phyloP scores from a whole-genome alignment of 2,113 vertebrate genomes.

The Irena cyanogastra region DNA sequence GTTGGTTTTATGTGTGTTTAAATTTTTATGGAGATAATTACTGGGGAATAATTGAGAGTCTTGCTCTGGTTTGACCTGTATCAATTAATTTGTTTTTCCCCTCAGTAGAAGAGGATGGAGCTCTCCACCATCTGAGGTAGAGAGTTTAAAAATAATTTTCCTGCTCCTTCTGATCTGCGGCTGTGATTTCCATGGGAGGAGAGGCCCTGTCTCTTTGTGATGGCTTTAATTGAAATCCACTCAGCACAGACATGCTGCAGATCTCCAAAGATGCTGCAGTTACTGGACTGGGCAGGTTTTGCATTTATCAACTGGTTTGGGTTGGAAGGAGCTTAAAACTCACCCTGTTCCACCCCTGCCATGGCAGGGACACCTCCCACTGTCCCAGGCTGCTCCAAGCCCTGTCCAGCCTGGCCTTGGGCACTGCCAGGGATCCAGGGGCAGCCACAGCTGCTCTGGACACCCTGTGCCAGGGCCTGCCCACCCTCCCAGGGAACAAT shows the following conservation, averaged over 20 bases:
- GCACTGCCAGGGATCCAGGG: neutral
- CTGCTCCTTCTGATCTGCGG: neutral
- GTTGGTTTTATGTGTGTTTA: neutral
- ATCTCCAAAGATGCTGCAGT: neutral
- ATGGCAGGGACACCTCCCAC: neutral
- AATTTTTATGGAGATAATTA: slow-evolving; percentile 53
- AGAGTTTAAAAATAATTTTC: neutral
- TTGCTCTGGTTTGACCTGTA: slow-evolving; percentile 14
- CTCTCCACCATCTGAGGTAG: neutral
- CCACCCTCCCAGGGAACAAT: neutral
- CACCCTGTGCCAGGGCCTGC: neutral
- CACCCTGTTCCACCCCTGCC: fast-evolving
- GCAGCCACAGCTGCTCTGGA: neutral
- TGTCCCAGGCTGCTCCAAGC: neutral
- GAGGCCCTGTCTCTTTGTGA: neutral
- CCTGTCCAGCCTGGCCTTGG: neutral
- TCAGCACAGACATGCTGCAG: neutral
- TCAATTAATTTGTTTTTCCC: slow-evolving; percentile 40
- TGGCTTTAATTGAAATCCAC: neutral
- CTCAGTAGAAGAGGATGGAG: neutral
- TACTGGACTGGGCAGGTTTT: neutral
- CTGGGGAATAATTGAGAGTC: slow-evolving; percentile 5
- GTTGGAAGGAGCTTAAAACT: neutral
- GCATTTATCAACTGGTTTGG: neutral
- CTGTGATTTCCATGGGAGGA: neutral